Conservation (phyloP, 2,888 invertebrate genomes). For the Eilema depressum region DNA sequence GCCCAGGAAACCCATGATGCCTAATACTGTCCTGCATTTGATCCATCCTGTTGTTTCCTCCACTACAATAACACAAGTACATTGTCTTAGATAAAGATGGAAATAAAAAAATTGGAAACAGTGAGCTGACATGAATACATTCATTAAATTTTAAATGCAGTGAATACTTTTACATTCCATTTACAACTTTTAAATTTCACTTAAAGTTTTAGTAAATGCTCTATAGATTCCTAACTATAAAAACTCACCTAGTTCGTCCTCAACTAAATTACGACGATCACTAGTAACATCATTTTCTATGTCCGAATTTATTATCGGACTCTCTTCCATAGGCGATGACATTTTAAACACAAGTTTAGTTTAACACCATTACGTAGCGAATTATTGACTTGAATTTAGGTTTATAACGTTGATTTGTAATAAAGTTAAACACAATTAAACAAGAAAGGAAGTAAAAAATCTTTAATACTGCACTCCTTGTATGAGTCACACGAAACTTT, state of each 20-base stretch:
- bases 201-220: not conserved
- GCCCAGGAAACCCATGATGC: slow-evolving; percentile 94
- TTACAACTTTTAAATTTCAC: not conserved
- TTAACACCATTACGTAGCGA: slow-evolving; percentile 56
- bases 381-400: slow-evolving; percentile 21
- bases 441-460: slow-evolving; percentile 29
- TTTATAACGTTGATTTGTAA: slow-evolving; percentile 27
- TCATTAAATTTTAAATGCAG: not conserved
- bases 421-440: slow-evolving; percentile 47
- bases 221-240: not conserved
- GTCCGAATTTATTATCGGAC: slow-evolving; percentile 79
- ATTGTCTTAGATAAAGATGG: not conserved
- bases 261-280: slow-evolving; percentile 73
- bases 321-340: slow-evolving; percentile 77
- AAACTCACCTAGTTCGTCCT: slow-evolving; percentile 67
- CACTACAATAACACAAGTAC: slow-evolving; percentile 57
- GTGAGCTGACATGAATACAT: not conserved
- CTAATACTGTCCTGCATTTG: slow-evolving; percentile 92
- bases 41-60: slow-evolving; percentile 89
- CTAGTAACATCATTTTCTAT: slow-evolving; percentile 79
- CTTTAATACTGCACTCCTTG: slow-evolving; percentile 35
- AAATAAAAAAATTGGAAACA: not conserved
- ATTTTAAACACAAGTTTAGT: slow-evolving; percentile 60
- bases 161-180: not conserved
- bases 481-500: slow-evolving; percentile 54